phyloP scores from a whole-genome alignment of 2,888 invertebrate genomes.

The Limnephilus auricula region DNA sequence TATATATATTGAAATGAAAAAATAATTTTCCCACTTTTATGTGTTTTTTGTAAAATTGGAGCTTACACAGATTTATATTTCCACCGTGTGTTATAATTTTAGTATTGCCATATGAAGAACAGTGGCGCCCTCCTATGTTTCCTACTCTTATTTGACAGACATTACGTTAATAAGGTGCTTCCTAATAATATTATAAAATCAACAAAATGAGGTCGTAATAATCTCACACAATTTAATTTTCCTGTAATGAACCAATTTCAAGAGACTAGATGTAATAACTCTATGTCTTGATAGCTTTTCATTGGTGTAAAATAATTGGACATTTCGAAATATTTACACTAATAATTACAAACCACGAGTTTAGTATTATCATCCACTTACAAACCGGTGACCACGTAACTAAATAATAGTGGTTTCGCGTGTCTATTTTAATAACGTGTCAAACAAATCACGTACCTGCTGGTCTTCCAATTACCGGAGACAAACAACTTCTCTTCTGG shows the following conservation, averaged over 20 bases:
- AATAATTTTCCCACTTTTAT: too few species aligned
- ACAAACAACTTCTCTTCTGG: not conserved
- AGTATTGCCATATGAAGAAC: too few species aligned
- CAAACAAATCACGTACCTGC: conserved; percentile 2
- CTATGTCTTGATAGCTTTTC: not conserved
- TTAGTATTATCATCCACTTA: not conserved
- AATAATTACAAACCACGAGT: not conserved
- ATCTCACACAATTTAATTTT: not conserved
- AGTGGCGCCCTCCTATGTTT: too few species aligned
- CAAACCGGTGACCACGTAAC: not conserved
- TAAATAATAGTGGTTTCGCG: not conserved
- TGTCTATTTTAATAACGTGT: not conserved
- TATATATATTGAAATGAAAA: too few species aligned
- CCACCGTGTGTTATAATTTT: too few species aligned
- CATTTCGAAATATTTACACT: not conserved
- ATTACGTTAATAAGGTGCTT: not conserved
- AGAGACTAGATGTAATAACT: not conserved
- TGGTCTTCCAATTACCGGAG: not conserved
- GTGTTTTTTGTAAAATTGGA: too few species aligned
- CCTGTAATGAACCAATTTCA: not conserved
- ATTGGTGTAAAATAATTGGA: not conserved
- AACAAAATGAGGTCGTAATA: not conserved
- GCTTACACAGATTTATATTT: too few species aligned
- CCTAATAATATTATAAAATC: not conserved
- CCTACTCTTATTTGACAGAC: too few species aligned